Evolutionary conservation across 2,113 vertebrate genomes (phyloP), one percentile per base, ranked within the genome.

Genomic region (Rattus rattus): DNA sequence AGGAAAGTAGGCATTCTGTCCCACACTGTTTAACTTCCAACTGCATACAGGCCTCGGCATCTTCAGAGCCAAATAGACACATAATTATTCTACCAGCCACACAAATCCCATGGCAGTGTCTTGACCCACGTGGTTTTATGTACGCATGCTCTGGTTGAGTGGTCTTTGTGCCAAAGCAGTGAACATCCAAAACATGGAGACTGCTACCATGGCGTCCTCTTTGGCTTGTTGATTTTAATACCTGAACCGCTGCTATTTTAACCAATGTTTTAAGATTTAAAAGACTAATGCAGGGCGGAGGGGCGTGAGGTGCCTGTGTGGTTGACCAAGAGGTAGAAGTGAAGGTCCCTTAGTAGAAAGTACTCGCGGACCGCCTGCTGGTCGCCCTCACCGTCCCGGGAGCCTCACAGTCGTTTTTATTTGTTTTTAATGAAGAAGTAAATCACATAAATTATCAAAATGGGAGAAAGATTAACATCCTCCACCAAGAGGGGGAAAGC

Each of bases 211-310:
- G 36, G 14, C 85, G 52, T 80, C 17, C 39, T 89, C 86, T 94
- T 92, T 49, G 47, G 13, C 77, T 76, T 93, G 43, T n/a, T 88
- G 86, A 95, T 92, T 94, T 94, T 70, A 87, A 95, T 87, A 20
- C 26, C 79, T 69, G n/a, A 5, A 87, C 49, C 87, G 65, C 77
- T 93, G 33, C 24, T 54, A 93, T 47, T 97, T 94, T 80, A 70
- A 95, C 91, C 77, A 22, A 67, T 2, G 16, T 80, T 96, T 97
- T 65, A 95, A 92, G 33, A 56, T 88, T 94, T 36, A 43, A 43
- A 43, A 43, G 43, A 43, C 43, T 43, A 43, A 43, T 43, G 43
- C 43, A 43, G 43, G 52, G 52, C 52, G 52, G 52, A 7, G 11
- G 52, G 52, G 52, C 52, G 52, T 54, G 52, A 54, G 52, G 52